Base-by-base conservation (phyloP, 1,140 invertebrate genomes). In the Drosophila kohkoa region DNA sequence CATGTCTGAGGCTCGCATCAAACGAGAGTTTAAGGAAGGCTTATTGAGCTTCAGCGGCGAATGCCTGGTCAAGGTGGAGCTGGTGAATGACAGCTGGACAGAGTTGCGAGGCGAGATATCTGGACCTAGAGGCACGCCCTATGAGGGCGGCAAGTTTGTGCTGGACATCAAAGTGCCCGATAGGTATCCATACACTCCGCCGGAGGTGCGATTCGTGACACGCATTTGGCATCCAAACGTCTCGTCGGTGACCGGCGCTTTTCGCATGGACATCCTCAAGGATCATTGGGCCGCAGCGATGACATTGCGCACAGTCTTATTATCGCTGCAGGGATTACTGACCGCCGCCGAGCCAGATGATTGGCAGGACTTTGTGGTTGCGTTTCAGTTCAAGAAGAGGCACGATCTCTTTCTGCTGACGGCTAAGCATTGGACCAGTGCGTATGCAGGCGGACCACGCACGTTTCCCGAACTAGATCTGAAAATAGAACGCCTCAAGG, bases 141-240 rank as follows among this genome's bases (percentile, higher is more conserved):
- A 99, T 92, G 97, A 99, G 93, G 98, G 97, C 52, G 98, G 98
- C 28, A 97, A 94, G 82, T 99, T 98, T 93, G 92, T 96, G 77
- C 94, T 99, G 67, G 98, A 99, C 93, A 99, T 99, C 71, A 98
- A 97, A 94, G 97, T 99, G 81, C 98, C 99, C 75, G 98, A 99
- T 94, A 98, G 98, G 5, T 99, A 99, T 94, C 99, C 99, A 55
- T 99, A 99, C 93, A 98, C 98, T 94, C 98, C 98, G 77, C 98
- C 98, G 58, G 98, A 98, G 95, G 97, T 97, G 70, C 94, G 96
- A 38, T 99, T 99, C 94, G 95, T 97, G 75, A 99, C 99, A 64
- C 98, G 97, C 94, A 98, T 99, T 92, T 99, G 99, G 99, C 99
- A 99, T 94, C 99, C 99, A 54, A 99, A 99, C 94, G 98, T 99